Percentiles rank a stretch among this genome's conserved stretches.
phyloP scores from a whole-genome alignment of 2,888 invertebrate species.

The Hirudinaria manillensis region DNA sequence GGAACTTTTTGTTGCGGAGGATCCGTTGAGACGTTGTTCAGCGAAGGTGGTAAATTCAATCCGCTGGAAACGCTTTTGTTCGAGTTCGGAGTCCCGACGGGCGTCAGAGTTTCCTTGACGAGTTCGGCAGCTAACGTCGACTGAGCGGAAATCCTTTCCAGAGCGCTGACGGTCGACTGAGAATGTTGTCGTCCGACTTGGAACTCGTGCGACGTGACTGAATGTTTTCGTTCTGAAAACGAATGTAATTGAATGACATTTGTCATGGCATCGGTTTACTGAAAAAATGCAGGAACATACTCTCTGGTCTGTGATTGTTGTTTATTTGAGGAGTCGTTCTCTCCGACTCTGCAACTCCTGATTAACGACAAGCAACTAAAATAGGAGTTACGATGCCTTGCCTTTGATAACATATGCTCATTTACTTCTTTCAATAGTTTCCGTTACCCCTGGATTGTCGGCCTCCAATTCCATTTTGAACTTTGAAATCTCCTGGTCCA shows the following conservation, averaged over 20 bases:
- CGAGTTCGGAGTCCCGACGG: constrained; percentile 44
- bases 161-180: background rate
- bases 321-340: constrained; percentile 51
- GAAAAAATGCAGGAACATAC: constrained; percentile 42
- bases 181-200: background rate
- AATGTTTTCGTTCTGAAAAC: constrained; percentile 18
- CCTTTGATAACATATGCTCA: background rate
- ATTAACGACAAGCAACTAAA: background rate
- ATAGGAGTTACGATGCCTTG: background rate
- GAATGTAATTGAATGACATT: background rate
- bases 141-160: background rate
- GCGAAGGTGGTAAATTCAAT: constrained; percentile 41
- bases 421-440: constrained; percentile 75
- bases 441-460: constrained; percentile 95
- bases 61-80: constrained; percentile 2
- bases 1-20: constrained; percentile 35
- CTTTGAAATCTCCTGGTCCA: constrained; percentile 85
- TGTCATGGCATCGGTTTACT: too few relatives aligned
- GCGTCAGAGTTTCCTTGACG: constrained; percentile 35
- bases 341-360: constrained; percentile 80
- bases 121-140: constrained; percentile 27
- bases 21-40: constrained; percentile 11
- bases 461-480: constrained; percentile 98
- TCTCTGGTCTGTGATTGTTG: constrained; percentile 51
- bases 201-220: background rate